Evolutionary conservation across 2,888 invertebrate species (phyloP), one percentile per base, ranked within the genome.

Genomic region (Agrotis ipsilon): DNA sequence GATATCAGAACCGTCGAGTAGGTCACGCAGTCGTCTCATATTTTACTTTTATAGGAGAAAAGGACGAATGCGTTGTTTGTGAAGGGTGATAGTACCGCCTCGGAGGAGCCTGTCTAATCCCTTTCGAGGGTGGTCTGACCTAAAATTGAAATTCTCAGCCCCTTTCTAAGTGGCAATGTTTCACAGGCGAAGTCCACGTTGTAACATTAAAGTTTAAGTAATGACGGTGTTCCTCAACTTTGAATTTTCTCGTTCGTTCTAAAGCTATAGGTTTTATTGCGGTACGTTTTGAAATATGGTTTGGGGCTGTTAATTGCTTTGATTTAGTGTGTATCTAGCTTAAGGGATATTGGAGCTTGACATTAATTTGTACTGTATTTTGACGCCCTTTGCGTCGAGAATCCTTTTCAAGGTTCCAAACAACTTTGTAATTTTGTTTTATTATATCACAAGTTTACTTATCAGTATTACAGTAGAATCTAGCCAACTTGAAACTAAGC

Each of bases 61-160:
- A 87, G 87, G 87, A 82, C 81, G 88, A 88, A 88, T 87, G 86
- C 90, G 86, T 88, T 90, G 90, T 91, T 91, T 90, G 90, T 88
- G 87, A 90, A 88, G 89, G 89, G 85, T 85, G 86, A 86, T 85
- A 84, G 87, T 89, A 86, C 86, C 82, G 81, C 83, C 86, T 83
- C 74, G 18, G 84, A 85, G 87, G 80, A 84, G 85, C 76, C 82
- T 85, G 84, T 86, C 88, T 90, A 90, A 91, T 89, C 90, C 90
- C 85, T 86, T 88, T 82, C 76, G 86, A 86, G 90, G 83, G 82
- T 48, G 76, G 75, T 68, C 86, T 89, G 89, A 91, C 90, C 91
- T 91, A 88, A 91, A 92, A 92, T 91, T 91, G 90, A 91, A 92
- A 92, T 91, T 89, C 87, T 84, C 89, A 87, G 85, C 83, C 88